Evolutionary conservation across 1,140 invertebrate genomes (phyloP), one percentile per base, ranked within the genome.

Genomic region (Drosophila eugracilis): DNA sequence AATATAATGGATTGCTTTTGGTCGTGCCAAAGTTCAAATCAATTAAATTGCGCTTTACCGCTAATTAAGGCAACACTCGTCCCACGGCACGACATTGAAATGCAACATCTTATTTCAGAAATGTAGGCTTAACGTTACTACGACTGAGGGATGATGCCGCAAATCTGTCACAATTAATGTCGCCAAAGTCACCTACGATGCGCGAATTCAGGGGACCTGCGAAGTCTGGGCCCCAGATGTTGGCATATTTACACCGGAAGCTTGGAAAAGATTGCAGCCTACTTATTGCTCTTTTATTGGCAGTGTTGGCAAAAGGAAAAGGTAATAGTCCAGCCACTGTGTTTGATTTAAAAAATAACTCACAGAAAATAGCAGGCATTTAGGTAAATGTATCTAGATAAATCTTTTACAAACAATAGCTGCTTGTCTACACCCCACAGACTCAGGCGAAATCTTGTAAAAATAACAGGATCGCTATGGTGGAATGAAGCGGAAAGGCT

Each of bases 111-210:
- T 47, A 37, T 62, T 69, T 45, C 57, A 37, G 24, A 55, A 17
- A 42, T 71, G 47, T 54, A 69, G 60, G 28, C 24, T 52, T 52
- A 53, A 37, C 42, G 39, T 7, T 26, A 47, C 21, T 32, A 15
- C 32, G 17, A 32, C 17, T 14, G 50, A 9, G 45, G 19, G n/a
- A 34, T 10, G 14, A 45, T 41, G 28, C 37, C n/a, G 79, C 63
- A 67, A 84, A 84, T 78, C 75, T 84, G 80, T 79, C 80, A 84
- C 79, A 84, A 84, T 84, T 84, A 84, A 84, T 78, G 75, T 75
- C 79, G 42, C 60, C 30, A 57, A 45, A 36, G 52, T 62, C 22
- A 66, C 59, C 44, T 63, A 58, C 32, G 37, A 57, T 22, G n/a
- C 28, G 14, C 54, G 24, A 22, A 12, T 19, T 24, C 44, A 14